Evolutionary conservation across 2,113 vertebrate species (phyloP).

Genomic region (Melanerpes formicivorus): DNA sequence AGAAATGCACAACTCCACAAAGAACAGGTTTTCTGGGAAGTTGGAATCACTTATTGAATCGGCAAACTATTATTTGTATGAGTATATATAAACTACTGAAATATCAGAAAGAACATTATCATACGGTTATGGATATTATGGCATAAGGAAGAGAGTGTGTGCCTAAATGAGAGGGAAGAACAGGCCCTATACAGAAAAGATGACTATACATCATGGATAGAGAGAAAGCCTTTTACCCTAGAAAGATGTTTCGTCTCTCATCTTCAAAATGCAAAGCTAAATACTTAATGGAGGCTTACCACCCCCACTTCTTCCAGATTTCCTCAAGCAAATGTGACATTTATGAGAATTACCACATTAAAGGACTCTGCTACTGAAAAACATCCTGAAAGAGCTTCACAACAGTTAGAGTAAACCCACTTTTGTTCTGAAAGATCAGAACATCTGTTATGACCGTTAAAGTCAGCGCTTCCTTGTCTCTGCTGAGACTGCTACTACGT

Average conservation of each 20-base stretch:
- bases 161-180: not conserved
- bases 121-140: not conserved
- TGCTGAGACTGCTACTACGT: not conserved
- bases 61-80: not conserved
- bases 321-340: not conserved
- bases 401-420: not conserved
- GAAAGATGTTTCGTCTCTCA: not conserved
- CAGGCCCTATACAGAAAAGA: not conserved
- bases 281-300: not conserved
- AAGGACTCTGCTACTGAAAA: not conserved
- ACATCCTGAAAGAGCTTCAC: not conserved
- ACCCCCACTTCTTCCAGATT: not conserved
- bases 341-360: not conserved
- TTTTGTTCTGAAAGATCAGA: not conserved
- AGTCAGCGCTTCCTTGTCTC: not conserved
- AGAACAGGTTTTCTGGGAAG: not conserved
- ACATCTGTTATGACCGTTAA: not conserved
- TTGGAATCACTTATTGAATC: not conserved
- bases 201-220: not conserved
- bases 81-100: not conserved
- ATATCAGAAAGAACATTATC: not conserved
- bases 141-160: not conserved
- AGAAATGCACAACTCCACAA: constrained; percentile 17
- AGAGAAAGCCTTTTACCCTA: not conserved
- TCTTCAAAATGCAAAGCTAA: not conserved